Percentiles rank a stretch among this genome's conserved stretches.
Conservation (phyloP, 2,113 vertebrate species). For the Hippotragus niger region DNA sequence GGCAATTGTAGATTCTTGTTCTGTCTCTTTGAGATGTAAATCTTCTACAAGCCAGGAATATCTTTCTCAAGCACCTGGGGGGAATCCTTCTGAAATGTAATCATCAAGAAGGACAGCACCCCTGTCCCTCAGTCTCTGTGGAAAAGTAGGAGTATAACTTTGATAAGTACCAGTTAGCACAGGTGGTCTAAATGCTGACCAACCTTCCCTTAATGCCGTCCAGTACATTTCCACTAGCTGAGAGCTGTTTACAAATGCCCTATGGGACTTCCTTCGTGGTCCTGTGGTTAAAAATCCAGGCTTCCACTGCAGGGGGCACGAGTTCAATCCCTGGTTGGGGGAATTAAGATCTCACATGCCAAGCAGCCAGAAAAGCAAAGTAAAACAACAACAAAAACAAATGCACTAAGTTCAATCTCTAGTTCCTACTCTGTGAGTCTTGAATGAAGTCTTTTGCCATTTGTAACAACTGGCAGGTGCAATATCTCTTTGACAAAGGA, state of each 20-base stretch:
- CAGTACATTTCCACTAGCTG: background rate
- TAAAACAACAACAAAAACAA: background rate
- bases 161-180: background rate
- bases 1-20: background rate
- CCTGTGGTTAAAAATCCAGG: background rate
- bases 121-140: background rate
- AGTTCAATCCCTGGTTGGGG: background rate
- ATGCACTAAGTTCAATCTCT: background rate
- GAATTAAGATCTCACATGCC: background rate
- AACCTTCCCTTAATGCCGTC: background rate
- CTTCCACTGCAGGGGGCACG: background rate
- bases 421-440: background rate
- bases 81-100: background rate
- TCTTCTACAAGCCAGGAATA: background rate
- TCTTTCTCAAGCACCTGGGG: background rate
- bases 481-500: background rate
- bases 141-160: background rate
- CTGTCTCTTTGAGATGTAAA: background rate
- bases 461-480: background rate
- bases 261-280: background rate
- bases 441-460: background rate
- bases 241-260: background rate
- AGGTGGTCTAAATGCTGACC: background rate
- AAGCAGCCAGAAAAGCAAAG: background rate
- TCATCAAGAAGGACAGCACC: background rate